Conservation (phyloP, 2,888 invertebrate genomes). For the Agonopterix arenella region DNA sequence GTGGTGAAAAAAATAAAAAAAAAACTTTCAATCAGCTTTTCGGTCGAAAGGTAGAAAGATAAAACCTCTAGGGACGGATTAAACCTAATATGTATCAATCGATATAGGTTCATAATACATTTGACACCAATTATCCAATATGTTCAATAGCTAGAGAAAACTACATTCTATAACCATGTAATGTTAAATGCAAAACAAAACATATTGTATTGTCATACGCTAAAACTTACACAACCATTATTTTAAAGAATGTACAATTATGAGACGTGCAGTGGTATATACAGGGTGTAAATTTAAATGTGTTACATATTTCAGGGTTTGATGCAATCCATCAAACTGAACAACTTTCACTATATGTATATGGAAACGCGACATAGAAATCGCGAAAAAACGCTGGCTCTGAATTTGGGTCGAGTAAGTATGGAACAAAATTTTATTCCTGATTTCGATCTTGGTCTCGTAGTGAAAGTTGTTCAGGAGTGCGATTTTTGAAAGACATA, state of each 20-base stretch:
- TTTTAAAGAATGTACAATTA: conserved; percentile 9
- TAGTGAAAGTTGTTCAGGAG: too few relatives aligned
- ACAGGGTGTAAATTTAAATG: background rate
- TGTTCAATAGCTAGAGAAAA: conserved; percentile 4
- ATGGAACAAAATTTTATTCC: too few relatives aligned
- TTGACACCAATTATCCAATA: background rate
- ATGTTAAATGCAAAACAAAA: conserved; percentile 50
- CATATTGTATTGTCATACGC: conserved; percentile 34
- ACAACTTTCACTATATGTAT: too few relatives aligned
- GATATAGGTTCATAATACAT: conserved; percentile 17
- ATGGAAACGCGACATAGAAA: too few relatives aligned
- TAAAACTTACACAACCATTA: conserved; percentile 27
- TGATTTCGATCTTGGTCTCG: background rate
- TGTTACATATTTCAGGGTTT: too few relatives aligned
- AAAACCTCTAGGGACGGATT: conserved; percentile 60
- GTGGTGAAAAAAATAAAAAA: too few relatives aligned
- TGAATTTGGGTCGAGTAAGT: too few relatives aligned
- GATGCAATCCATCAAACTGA: too few relatives aligned
- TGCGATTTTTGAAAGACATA: too few relatives aligned
- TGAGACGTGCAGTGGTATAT: background rate
- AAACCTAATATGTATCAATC: conserved; percentile 38
- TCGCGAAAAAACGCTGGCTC: too few relatives aligned
- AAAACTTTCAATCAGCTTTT: too few relatives aligned
- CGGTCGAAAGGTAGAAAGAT: too few relatives aligned
- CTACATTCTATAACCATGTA: conserved; percentile 15